A percentile compares a stretch with the other conserved stretches of the same genome.
Evolutionary conservation across 1,140 invertebrate species (phyloP).

Genomic region (Chironomus tepperi): DNA sequence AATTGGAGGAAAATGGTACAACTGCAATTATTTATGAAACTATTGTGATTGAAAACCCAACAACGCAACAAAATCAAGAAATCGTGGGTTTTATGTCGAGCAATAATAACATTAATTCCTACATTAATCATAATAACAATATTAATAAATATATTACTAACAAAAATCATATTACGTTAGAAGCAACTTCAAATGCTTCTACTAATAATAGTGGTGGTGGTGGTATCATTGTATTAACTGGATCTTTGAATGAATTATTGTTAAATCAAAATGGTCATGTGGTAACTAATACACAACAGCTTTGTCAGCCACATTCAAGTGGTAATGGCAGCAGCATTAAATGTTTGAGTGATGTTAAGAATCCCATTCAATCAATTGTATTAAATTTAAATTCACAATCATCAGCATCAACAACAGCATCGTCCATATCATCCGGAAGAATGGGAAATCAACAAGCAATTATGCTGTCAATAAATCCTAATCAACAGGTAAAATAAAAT

Average conservation of each 20-base stretch:
- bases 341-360: slow-evolving; percentile 23
- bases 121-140: slow-evolving; percentile 3
- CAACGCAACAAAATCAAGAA: not conserved
- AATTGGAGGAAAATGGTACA: slow-evolving; percentile 19
- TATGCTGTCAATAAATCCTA: slow-evolving; percentile 32
- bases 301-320: slow-evolving; percentile 20
- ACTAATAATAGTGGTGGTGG: not conserved
- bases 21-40: slow-evolving; percentile 25
- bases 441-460: slow-evolving; percentile 31
- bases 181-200: not conserved
- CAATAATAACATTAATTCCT: not conserved
- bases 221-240: slow-evolving; percentile 9
- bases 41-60: slow-evolving; percentile 24
- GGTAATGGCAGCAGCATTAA: slow-evolving; percentile 16
- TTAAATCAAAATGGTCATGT: slow-evolving; percentile 27
- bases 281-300: slow-evolving; percentile 27
- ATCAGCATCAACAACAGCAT: slow-evolving; percentile 33
- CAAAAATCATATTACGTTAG: not conserved
- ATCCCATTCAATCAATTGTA: slow-evolving; percentile 19
- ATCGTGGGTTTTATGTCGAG: not conserved
- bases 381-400: slow-evolving; percentile 33
- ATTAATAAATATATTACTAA: slow-evolving; percentile 9
- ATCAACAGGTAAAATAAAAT: slow-evolving; percentile 34
- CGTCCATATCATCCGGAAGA: slow-evolving; percentile 27
- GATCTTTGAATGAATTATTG: slow-evolving; percentile 21